Evolutionary conservation across 2,888 invertebrate genomes (phyloP), one percentile per base, ranked within the genome.

Genomic region (Acleris laterana): DNA sequence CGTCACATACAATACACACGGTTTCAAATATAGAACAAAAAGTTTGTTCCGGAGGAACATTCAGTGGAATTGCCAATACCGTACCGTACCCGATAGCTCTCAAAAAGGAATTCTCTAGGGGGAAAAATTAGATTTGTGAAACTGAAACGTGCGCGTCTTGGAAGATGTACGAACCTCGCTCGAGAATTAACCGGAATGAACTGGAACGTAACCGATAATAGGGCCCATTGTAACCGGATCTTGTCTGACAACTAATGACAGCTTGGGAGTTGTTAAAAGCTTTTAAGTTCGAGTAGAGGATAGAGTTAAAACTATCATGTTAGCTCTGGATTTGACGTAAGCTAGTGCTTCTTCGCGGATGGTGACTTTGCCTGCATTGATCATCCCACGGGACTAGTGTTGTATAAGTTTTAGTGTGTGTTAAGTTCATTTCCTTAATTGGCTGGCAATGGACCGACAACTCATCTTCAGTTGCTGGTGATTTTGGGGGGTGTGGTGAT

Each of bases 101-200:
- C 82, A 83, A 87, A 88, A 90, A 85, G 87, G 84, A 85, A 89
- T 88, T 83, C 81, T 78, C 74, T 72, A 77, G 69, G 70, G 80
- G 57, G 82, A 85, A 84, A 88, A 90, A 92, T 90, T 90, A 88
- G 89, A 91, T 91, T 90, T 91, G 85, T 78, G 86, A 84, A 87
- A 88, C 85, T 84, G 81, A 84, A 81, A 88, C 89, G 90, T 89
- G 90, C 82, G 73, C 77, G 72, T 70, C 69, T 73, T 66, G 59
- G 59, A n/a, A n/a, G n/a, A 56, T 53, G 48, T 50, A 38, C 46
- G 57, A 51, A 64, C 52, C 19, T 42, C 59, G 25, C 38, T 38
- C 16, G 56, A 13, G 66, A 61, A 62, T 66, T 66, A 66, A 66
- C 65, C 19, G 48, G 51, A 42, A 52, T 42, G 48, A 28, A 50